Conservation (phyloP, 2,888 invertebrate species). For the Drosophila atroscutellata region DNA sequence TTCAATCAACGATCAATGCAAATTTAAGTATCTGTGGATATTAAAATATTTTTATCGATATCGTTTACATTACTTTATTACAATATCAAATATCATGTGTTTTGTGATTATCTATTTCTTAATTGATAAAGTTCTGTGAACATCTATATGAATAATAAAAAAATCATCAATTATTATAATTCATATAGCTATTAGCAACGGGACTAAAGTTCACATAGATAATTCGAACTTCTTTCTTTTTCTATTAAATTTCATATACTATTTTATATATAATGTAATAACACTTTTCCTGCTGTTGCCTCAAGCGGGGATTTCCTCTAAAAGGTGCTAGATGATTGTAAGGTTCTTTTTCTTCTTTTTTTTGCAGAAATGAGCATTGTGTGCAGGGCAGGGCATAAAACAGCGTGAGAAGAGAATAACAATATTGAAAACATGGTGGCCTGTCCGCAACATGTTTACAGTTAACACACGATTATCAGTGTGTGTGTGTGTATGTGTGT, state of each 20-base stretch:
- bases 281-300: neutral
- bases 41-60: too few species aligned
- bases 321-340: conserved; percentile 5
- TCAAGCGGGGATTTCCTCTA: neutral
- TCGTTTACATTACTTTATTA: too few species aligned
- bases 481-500: neutral
- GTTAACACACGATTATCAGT: conserved; percentile 26
- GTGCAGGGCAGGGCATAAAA: neutral
- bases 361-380: neutral
- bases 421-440: conserved; percentile 12
- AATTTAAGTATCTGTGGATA: too few species aligned
- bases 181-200: too few species aligned
- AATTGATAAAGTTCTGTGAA: too few species aligned
- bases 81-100: too few species aligned
- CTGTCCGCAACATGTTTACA: conserved; percentile 19
- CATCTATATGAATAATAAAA: too few species aligned
- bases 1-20: too few species aligned
- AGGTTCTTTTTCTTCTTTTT: neutral
- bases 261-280: neutral
- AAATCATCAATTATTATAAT: too few species aligned
- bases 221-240: neutral
- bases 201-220: too few species aligned
- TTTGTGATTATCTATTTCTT: too few species aligned
- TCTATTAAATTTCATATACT: neutral
- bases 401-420: conserved; percentile 10